Evolutionary conservation across 2,888 invertebrate genomes (phyloP), one percentile per base, ranked within the genome.

Genomic region (Plagodis dolabraria): DNA sequence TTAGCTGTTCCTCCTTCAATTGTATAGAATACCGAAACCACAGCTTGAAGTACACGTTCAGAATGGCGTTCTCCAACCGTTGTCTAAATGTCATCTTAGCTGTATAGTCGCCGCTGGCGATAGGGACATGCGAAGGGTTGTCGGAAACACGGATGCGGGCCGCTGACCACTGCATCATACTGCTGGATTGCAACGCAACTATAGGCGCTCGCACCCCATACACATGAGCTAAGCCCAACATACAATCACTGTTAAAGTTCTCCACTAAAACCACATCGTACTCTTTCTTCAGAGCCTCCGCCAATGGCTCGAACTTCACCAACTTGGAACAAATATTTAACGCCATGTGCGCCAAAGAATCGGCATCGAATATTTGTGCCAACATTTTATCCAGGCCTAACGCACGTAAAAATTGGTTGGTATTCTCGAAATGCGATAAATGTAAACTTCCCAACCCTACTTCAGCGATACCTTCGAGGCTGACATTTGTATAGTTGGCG

Each of bases 191-290:
- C 35, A 94, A 65, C 0, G 92, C 93, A 7, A 96, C 83, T 2
- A 94, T 83, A 0, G 95, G 95, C 6, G 93, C 92, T 53, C 92
- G 86, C 57, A 85, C 67, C 0, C 82, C 84, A 67, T 95, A 87
- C 34, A 93, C 75, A 75, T 95, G 90, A 0, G 93, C 90, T 53
- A 96, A 80, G 0, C 94, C 95, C 48, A 95, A 77, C 80, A 94
- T 93, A 60, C 95, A 95, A 68, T 95, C 95, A 38, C 94, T 93
- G 67, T 93, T 94, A 67, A 95, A 96, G 64, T 93, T 90, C 76
- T 95, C 95, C 33, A 94, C 88, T 7, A 95, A 76, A 8, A 95
- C 80, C 9, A 95, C 72, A 74, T 96, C 96, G 67, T 95, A 96
- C n/a, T 89, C 83, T 40, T 79, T 79, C 63, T 83, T 79, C 67